Conservation (phyloP, 2,888 invertebrate species). For the Campoletis raptor region DNA sequence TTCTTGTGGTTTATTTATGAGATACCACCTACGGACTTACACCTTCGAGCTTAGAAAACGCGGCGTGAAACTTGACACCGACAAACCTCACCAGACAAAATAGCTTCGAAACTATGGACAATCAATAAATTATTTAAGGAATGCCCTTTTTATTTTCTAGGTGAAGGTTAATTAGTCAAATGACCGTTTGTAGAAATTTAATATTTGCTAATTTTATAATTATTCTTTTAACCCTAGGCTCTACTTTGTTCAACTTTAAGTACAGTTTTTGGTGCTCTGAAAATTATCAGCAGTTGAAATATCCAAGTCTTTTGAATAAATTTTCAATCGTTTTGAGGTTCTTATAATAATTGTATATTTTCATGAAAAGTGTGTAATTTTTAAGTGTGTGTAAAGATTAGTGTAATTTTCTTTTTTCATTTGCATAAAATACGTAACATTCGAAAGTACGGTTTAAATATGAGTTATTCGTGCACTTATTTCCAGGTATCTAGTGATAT, state of each 20-base stretch:
- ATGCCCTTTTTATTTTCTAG: neutral
- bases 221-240: neutral
- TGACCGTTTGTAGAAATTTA: neutral
- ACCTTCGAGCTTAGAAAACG: slow-evolving; percentile 33
- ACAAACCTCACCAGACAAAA: slow-evolving; percentile 19
- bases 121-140: slow-evolving; percentile 37
- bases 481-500: neutral
- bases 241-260: neutral
- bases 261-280: neutral
- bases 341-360: neutral
- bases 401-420: no score
- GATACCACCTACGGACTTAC: slow-evolving; percentile 1
- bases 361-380: no score
- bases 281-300: neutral
- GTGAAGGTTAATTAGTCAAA: slow-evolving; percentile 36
- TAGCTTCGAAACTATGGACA: slow-evolving; percentile 22
- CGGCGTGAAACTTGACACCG: slow-evolving; percentile 63
- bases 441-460: neutral
- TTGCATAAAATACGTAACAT: neutral
- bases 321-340: neutral
- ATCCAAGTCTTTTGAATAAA: neutral
- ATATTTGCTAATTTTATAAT: neutral
- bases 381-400: no score
- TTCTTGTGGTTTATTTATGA: slow-evolving; percentile 44
- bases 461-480: neutral